Evolutionary conservation across 2,797 vertebrate species (phyloP).

Genomic region (Sebastes minor): DNA sequence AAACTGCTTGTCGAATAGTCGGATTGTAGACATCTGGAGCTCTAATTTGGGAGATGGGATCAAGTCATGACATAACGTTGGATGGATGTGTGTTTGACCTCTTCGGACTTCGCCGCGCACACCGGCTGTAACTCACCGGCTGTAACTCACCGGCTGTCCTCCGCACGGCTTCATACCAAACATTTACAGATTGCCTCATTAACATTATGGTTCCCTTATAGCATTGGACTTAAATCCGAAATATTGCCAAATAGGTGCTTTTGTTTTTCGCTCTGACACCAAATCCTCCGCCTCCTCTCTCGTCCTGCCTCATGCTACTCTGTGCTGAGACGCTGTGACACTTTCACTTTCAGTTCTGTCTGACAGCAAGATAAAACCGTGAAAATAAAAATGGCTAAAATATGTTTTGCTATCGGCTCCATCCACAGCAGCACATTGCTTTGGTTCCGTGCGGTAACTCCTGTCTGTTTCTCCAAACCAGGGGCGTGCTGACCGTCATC

Average conservation of each 20-base stretch:
- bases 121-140: too few relatives aligned
- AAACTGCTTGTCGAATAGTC: neutral
- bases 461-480: neutral
- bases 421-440: fast-evolving
- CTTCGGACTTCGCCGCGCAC: too few relatives aligned
- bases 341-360: neutral
- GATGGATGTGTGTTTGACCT: too few relatives aligned
- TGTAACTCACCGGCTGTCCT: too few relatives aligned
- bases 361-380: neutral
- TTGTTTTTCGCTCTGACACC: neutral
- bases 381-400: neutral
- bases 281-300: too few relatives aligned
- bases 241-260: too few relatives aligned
- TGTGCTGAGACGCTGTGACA: neutral
- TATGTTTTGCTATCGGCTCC: neutral
- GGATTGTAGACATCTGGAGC: neutral
- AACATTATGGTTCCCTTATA: too few relatives aligned
- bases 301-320: fast-evolving
- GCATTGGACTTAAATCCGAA: too few relatives aligned
- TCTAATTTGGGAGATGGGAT: too few relatives aligned
- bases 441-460: neutral
- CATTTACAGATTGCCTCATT: too few relatives aligned
- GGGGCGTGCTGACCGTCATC: neutral
- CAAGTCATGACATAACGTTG: too few relatives aligned
- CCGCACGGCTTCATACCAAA: too few relatives aligned